phyloP scores from a whole-genome alignment of 2,797 vertebrate genomes.

The Odontamblyopus lacepedii region DNA sequence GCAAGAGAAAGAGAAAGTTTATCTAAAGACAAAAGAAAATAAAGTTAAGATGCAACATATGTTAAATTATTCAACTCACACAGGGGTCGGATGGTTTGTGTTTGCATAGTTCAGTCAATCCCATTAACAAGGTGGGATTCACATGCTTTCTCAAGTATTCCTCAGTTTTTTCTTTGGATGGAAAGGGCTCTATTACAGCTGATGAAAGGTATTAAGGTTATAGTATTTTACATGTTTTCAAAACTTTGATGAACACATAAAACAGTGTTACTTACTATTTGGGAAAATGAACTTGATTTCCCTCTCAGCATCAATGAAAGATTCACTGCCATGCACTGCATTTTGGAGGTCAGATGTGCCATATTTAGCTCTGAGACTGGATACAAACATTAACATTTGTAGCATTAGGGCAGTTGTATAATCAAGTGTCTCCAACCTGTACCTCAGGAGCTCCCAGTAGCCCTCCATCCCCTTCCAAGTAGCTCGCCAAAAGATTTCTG shows the following conservation, averaged over 20 bases:
- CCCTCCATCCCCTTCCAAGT: no score
- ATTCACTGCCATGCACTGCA: slow-evolving; percentile 89
- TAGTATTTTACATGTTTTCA: neutral
- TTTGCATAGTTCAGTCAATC: slow-evolving; percentile 91
- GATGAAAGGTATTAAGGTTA: slow-evolving; percentile 34
- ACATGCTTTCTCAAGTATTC: slow-evolving; percentile 87
- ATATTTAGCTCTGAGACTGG: slow-evolving; percentile 90
- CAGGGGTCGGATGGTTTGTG: slow-evolving; percentile 87
- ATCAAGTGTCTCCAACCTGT: no score
- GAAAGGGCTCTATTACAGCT: slow-evolving; percentile 86
- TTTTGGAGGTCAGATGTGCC: slow-evolving; percentile 91
- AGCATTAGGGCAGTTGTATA: neutral
- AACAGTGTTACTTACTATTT: slow-evolving; percentile 76
- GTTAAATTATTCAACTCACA: slow-evolving; percentile 72
- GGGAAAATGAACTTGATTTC: slow-evolving; percentile 95
- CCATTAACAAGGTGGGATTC: slow-evolving; percentile 84
- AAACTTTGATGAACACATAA: neutral
- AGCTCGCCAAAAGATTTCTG: no score
- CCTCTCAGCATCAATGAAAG: slow-evolving; percentile 81
- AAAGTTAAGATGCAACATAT: neutral
- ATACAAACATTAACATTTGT: neutral
- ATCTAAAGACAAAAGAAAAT: neutral
- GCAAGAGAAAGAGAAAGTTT: slow-evolving; percentile 4
- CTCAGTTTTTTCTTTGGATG: slow-evolving; percentile 75
- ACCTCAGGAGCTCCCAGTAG: no score